phyloP scores from a whole-genome alignment of 1,140 invertebrate genomes.

The Teleogryllus occipitalis region DNA sequence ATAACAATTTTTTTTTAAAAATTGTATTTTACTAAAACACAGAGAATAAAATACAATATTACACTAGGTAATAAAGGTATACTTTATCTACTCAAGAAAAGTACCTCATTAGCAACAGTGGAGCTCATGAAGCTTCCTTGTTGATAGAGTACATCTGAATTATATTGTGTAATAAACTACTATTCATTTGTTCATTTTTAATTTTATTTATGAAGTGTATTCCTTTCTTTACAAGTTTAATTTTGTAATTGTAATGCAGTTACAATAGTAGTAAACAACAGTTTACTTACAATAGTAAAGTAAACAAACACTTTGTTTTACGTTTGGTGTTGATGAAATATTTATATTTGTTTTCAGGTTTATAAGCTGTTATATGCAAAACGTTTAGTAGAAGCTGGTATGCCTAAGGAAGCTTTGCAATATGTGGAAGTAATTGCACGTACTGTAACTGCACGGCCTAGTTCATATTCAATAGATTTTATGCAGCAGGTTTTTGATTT shows the following conservation, averaged over 20 bases:
- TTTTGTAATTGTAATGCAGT: not conserved
- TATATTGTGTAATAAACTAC: not conserved
- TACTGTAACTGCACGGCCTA: constrained; percentile 44
- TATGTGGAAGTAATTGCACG: constrained; percentile 74
- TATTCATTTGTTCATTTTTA: not conserved
- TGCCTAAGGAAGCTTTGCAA: constrained; percentile 63
- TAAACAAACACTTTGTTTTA: not conserved
- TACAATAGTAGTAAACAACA: not conserved
- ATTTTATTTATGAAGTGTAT: not conserved
- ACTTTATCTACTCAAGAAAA: too few relatives aligned
- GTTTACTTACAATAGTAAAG: not conserved
- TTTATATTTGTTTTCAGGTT: constrained; percentile 39
- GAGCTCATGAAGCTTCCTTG: not conserved
- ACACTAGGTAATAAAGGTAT: too few relatives aligned
- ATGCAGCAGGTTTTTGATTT: constrained; percentile 55
- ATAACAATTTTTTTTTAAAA: too few relatives aligned
- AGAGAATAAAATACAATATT: too few relatives aligned
- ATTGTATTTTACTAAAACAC: too few relatives aligned
- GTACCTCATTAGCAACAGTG: too few relatives aligned
- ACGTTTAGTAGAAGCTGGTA: constrained; percentile 68
- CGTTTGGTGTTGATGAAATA: not conserved
- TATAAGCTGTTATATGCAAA: constrained; percentile 58
- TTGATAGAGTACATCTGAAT: not conserved
- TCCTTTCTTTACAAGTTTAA: not conserved
- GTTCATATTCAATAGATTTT: constrained; percentile 47